A percentile compares a stretch with the other conserved stretches of the same genome.
These are phyloP conservation scores for Drosophila kikkawai DNA, from an alignment of 1,140 invertebrate genomes.

Conservation along the genomic window DNA sequence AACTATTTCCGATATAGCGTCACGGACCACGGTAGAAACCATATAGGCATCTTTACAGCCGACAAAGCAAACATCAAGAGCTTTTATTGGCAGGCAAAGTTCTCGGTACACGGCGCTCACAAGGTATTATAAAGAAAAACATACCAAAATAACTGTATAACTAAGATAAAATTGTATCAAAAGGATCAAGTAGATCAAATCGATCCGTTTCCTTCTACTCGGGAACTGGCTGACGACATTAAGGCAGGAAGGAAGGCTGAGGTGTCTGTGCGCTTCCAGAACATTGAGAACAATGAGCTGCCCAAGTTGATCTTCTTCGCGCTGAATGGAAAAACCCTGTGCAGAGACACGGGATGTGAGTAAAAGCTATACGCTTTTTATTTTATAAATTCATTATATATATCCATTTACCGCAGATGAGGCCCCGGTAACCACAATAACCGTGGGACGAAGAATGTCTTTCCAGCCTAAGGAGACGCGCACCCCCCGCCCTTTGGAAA, in stretches of 20 bases:
- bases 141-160: no score
- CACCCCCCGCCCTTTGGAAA: no score
- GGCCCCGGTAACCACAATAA: background rate
- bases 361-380: background rate
- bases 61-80: background rate
- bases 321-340: background rate
- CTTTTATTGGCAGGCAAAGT: conserved; percentile 18
- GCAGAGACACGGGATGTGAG: background rate
- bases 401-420: background rate
- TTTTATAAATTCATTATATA: background rate
- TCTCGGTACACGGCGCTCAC: background rate
- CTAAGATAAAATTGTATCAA: background rate
- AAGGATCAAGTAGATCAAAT: conserved; percentile 7
- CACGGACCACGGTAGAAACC: background rate
- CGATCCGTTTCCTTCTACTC: background rate
- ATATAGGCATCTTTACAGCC: conserved; percentile 9
- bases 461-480: background rate
- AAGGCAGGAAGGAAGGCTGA: background rate
- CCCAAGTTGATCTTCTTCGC: conserved; percentile 4
- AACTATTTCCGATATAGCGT: background rate
- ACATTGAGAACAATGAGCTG: conserved; percentile 3
- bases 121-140: background rate
- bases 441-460: background rate
- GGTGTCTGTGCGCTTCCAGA: background rate
- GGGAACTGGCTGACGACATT: background rate